phyloP scores from a whole-genome alignment of 2,888 invertebrate genomes.

The Apodemia zela region DNA sequence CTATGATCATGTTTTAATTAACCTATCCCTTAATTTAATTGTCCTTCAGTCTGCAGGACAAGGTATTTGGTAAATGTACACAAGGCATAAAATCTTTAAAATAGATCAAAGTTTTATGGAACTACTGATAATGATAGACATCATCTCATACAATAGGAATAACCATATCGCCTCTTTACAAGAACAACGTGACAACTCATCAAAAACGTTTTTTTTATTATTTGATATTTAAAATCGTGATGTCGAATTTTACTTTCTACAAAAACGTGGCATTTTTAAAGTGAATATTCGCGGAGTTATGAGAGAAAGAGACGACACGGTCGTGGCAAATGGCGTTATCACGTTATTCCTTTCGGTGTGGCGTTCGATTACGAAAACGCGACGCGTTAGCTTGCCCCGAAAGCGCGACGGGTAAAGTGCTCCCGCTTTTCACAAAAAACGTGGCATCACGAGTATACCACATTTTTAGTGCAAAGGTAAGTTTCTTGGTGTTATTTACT shows the following conservation, averaged over 20 bases:
- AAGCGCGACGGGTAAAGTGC: slow-evolving; percentile 21
- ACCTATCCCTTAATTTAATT: too few species aligned
- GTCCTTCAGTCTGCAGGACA: too few species aligned
- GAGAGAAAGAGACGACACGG: slow-evolving; percentile 20
- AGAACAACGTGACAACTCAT: slow-evolving; percentile 17
- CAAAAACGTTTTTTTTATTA: slow-evolving; percentile 20
- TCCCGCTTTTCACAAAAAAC: slow-evolving; percentile 24
- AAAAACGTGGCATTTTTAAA: slow-evolving; percentile 19
- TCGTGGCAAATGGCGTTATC: slow-evolving; percentile 26
- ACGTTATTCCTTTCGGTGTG: slow-evolving; percentile 23
- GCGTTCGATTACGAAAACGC: slow-evolving; percentile 26
- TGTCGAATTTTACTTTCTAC: slow-evolving; percentile 20
- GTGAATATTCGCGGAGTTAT: slow-evolving; percentile 18
- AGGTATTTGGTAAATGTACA: too few species aligned
- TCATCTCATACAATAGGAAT: too few species aligned
- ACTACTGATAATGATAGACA: too few species aligned
- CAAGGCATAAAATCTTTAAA: too few species aligned
- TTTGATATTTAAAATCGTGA: slow-evolving; percentile 21
- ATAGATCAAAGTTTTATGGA: too few species aligned
- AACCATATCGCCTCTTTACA: slow-evolving; percentile 16
- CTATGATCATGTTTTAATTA: too few species aligned
- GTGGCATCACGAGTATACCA: slow-evolving; percentile 26
- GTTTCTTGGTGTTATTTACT: slow-evolving; percentile 25
- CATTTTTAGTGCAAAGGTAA: slow-evolving; percentile 24
- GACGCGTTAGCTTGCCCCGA: slow-evolving; percentile 24